Evolutionary conservation across 2,113 vertebrate species (phyloP).

Genomic region (Melanocharis versteri): DNA sequence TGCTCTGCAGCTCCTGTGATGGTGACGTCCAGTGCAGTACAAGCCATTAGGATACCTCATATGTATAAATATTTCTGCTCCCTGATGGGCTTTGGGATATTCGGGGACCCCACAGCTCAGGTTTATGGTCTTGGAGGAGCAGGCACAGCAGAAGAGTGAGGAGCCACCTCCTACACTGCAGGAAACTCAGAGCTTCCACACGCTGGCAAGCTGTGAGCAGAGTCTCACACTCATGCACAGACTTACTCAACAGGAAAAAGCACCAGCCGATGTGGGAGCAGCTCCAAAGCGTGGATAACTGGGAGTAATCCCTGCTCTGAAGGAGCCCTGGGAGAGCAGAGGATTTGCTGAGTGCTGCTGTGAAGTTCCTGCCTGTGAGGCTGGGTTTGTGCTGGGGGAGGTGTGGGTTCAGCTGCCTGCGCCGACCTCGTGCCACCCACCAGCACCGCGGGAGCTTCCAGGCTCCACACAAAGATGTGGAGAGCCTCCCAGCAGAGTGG

Average conservation of each 20-base stretch:
- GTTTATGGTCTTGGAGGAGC: neutral
- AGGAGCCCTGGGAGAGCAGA: neutral
- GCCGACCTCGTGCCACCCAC: neutral
- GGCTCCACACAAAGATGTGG: neutral
- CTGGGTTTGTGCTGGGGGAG: neutral
- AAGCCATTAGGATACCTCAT: neutral
- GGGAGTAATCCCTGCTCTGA: neutral
- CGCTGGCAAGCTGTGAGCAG: neutral
- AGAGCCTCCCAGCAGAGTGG: neutral
- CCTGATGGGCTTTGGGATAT: neutral
- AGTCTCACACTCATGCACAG: neutral
- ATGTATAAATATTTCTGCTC: neutral
- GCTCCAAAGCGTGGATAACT: neutral
- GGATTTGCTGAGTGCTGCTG: neutral
- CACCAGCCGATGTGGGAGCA: neutral
- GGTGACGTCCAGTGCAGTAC: accelerated
- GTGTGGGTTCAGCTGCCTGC: neutral
- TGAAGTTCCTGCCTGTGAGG: neutral
- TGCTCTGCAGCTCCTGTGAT: neutral
- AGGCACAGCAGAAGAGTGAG: neutral
- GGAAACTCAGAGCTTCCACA: neutral
- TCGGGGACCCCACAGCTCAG: too few species aligned
- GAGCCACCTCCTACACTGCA: neutral
- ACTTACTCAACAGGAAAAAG: neutral
- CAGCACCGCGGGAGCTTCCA: neutral